Evolutionary conservation across 2,113 vertebrate species (phyloP).

Genomic region (Gila orcuttii): DNA sequence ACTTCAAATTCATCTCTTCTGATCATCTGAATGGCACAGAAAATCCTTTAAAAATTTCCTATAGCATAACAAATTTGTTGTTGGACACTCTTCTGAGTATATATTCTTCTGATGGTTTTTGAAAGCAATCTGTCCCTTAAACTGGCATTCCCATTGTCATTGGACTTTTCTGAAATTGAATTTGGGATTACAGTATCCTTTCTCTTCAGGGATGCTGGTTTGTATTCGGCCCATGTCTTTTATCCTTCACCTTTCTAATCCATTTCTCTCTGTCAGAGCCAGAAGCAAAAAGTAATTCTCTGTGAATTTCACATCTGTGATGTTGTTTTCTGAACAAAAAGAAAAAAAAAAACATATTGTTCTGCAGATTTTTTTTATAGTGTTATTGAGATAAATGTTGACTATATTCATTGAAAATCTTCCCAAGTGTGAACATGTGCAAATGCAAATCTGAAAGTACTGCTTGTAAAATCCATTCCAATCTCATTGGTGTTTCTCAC

Average conservation of each 20-base stretch:
- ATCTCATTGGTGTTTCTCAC: not conserved
- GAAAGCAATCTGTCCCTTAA: slow-evolving; percentile 2
- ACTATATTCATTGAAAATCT: not conserved
- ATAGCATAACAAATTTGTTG: not conserved
- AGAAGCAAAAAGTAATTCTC: slow-evolving; percentile 14
- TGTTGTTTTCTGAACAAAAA: not conserved
- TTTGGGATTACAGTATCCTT: slow-evolving; percentile 27
- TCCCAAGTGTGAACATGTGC: not conserved
- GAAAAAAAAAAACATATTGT: not conserved
- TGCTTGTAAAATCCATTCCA: not conserved
- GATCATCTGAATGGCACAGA: not conserved
- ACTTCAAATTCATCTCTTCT: not conserved
- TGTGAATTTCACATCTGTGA: slow-evolving; percentile 37
- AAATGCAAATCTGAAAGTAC: not conserved
- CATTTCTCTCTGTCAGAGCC: not conserved
- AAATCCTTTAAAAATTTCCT: not conserved
- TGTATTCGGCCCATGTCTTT: slow-evolving; percentile 24
- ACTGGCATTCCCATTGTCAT: slow-evolving; percentile 13
- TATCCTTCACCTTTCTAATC: slow-evolving; percentile 29
- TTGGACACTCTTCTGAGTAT: not conserved
- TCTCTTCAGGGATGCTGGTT: not conserved
- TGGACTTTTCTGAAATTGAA: slow-evolving; percentile 7
- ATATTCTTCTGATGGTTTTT: not conserved
- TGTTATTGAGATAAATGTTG: slow-evolving; percentile 2
- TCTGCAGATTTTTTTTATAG: not conserved